phyloP scores from a whole-genome alignment of 2,888 invertebrate genomes.

The Hesperia comma region DNA sequence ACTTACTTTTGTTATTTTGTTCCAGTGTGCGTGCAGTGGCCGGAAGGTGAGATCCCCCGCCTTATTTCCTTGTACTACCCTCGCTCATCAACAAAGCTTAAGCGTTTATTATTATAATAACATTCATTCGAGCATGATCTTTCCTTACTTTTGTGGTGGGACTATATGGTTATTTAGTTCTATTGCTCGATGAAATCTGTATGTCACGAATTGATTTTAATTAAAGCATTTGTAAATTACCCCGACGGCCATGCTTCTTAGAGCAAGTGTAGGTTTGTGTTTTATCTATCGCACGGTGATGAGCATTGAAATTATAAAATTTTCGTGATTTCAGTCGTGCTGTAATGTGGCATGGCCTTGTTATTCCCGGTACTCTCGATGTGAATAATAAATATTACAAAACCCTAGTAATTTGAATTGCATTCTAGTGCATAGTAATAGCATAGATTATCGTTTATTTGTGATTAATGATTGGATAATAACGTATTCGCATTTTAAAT shows the following conservation, averaged over 20 bases:
- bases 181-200: constrained; percentile 67
- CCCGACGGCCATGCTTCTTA: constrained; percentile 69
- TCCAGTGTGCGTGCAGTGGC: constrained; percentile 96
- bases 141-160: constrained; percentile 76
- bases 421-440: constrained; percentile 63
- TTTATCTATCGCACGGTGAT: constrained; percentile 51
- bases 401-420: constrained; percentile 57
- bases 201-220: constrained; percentile 64
- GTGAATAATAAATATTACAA: constrained; percentile 57
- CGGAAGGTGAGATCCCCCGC: constrained; percentile 88
- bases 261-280: constrained; percentile 57
- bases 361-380: constrained; percentile 54
- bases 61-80: constrained; percentile 46
- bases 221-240: constrained; percentile 63
- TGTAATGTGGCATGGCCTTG: constrained; percentile 68
- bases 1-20: constrained; percentile 75
- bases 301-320: constrained; percentile 47
- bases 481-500: constrained; percentile 45
- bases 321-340: constrained; percentile 51
- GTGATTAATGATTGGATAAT: constrained; percentile 56
- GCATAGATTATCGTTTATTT: constrained; percentile 58
- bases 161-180: constrained; percentile 70
- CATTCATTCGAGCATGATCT: constrained; percentile 79
- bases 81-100: constrained; percentile 64
- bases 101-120: constrained; percentile 71